Conservation (phyloP, 2,113 vertebrate genomes). For the Cygnus atratus region DNA sequence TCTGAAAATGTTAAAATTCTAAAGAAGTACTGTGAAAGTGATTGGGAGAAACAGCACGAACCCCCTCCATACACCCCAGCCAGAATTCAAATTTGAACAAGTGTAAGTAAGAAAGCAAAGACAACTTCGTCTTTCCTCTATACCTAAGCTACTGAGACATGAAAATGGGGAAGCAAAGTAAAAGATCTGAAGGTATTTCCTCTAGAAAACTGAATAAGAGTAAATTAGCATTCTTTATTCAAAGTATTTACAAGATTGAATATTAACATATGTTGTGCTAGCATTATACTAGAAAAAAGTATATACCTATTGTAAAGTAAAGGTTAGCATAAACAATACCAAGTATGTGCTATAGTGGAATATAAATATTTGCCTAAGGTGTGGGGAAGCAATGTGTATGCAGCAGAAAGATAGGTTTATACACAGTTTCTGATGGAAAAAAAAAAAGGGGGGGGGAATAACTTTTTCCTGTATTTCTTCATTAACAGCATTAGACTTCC, state of each 20-base stretch:
- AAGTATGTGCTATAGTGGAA: constrained; percentile 2
- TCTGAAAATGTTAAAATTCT: neutral
- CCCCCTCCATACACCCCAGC: neutral
- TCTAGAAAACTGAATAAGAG: neutral
- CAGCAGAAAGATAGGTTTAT: neutral
- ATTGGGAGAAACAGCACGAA: neutral
- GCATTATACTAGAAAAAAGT: neutral
- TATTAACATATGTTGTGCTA: neutral
- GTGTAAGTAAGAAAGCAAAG: neutral
- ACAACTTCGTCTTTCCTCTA: neutral
- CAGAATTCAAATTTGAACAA: neutral
- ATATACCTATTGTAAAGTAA: neutral
- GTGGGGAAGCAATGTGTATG: neutral
- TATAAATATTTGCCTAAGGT: constrained; percentile 40
- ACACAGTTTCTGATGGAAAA: neutral
- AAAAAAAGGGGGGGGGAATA: neutral
- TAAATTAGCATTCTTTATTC: neutral
- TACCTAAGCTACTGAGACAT: neutral
- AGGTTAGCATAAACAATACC: neutral
- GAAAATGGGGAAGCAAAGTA: neutral
- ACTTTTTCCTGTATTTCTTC: neutral
- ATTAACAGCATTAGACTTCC: neutral
- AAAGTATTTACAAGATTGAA: neutral
- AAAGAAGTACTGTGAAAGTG: neutral
- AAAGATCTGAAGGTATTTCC: neutral